These are phyloP conservation scores for Paramuricea clavata DNA, from an alignment of 92 coral and sea anemone species.

Conservation along the genomic window DNA sequence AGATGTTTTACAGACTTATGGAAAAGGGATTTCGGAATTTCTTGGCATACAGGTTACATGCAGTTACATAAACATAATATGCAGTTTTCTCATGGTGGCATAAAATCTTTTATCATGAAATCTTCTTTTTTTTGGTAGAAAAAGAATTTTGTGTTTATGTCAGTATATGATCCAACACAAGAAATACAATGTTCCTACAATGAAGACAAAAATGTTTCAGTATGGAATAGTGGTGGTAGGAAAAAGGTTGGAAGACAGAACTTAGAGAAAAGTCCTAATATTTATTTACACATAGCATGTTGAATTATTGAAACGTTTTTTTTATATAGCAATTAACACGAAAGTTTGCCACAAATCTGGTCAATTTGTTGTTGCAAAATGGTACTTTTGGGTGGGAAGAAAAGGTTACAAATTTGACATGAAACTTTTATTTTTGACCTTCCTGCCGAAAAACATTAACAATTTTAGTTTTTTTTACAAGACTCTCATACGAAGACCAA, in stretches of 20 bases:
- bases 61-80: too few species aligned
- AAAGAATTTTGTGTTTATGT: constrained; percentile 64
- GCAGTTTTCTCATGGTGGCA: too few species aligned
- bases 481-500: too few species aligned
- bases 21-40: constrained; percentile 69
- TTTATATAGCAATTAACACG: too few species aligned
- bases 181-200: constrained; percentile 76
- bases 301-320: too few species aligned
- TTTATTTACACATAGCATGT: neutral
- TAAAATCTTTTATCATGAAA: too few species aligned
- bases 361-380: neutral
- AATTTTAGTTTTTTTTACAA: too few species aligned
- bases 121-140: constrained; percentile 39
- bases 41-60: constrained; percentile 66
- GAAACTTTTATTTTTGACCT: too few species aligned
- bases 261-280: neutral
- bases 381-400: neutral
- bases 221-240: constrained; percentile 85
- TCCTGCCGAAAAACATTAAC: neutral
- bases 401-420: too few species aligned
- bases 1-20: constrained; percentile 54
- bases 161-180: constrained; percentile 80
- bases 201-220: constrained; percentile 81
- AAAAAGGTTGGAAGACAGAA: constrained; percentile 65
- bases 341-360: neutral